Evolutionary conservation across 2,113 vertebrate genomes (phyloP).

Genomic region (Gavia stellata): DNA sequence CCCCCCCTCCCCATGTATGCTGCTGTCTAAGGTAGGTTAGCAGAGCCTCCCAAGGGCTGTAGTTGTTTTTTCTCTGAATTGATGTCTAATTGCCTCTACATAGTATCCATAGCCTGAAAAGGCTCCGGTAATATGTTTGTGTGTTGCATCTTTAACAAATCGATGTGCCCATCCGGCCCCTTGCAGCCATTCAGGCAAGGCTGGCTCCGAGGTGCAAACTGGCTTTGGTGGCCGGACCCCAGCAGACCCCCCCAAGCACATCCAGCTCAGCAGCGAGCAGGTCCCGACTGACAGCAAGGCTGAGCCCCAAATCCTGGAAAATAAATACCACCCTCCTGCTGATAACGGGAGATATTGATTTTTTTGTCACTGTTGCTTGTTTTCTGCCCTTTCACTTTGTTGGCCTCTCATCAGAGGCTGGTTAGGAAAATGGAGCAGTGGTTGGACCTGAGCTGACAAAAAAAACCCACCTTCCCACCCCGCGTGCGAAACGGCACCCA

Average conservation of each 20-base stretch:
- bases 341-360: background rate
- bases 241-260: background rate
- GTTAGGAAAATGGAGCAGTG: background rate
- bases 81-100: background rate
- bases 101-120: background rate
- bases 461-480: background rate
- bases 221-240: background rate
- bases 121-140: background rate
- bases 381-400: slow-evolving; percentile 23
- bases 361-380: background rate
- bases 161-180: no score
- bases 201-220: background rate
- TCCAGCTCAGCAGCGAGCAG: fast-evolving
- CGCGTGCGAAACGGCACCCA: fast-evolving
- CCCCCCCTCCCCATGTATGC: fast-evolving
- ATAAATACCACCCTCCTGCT: background rate
- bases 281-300: background rate
- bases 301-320: background rate
- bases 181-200: no score
- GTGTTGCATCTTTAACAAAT: background rate
- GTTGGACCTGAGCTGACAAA: background rate
- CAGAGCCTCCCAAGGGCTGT: background rate
- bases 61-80: background rate
- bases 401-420: background rate
- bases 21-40: background rate